Conservation (phyloP, 2,888 invertebrate genomes). For the Kryphioiulus occultus region DNA sequence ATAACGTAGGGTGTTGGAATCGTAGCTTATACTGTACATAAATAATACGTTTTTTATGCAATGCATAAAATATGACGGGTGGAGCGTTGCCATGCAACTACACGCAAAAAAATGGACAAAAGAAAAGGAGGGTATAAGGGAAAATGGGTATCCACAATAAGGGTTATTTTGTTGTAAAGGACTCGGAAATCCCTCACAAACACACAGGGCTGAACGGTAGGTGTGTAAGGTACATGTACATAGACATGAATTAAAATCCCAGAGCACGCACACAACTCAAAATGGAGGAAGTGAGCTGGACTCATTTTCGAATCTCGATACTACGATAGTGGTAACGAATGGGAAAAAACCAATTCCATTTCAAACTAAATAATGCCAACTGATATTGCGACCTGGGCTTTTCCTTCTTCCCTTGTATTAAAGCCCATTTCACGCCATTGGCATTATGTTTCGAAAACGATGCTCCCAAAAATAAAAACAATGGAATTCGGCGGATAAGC, state of each 20-base stretch:
- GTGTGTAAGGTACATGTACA: not conserved
- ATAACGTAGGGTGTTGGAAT: not conserved
- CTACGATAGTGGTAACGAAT: not conserved
- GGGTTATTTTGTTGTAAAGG: conserved; percentile 11
- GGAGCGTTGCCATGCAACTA: conserved; percentile 36
- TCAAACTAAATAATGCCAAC: not conserved
- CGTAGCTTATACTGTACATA: not conserved
- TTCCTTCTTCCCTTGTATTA: not conserved
- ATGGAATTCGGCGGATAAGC: not conserved
- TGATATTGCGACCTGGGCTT: not conserved
- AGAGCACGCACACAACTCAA: not conserved
- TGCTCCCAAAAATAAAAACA: not conserved
- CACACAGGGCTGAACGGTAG: not conserved
- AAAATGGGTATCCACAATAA: not conserved
- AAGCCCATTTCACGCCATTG: conserved; percentile 7
- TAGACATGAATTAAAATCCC: not conserved
- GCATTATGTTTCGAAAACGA: conserved; percentile 3
- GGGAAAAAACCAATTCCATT: not conserved
- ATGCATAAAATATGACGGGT: conserved; percentile 40
- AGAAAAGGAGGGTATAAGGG: not conserved
- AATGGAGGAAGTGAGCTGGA: conserved; percentile 3
- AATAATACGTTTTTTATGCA: conserved; percentile 32
- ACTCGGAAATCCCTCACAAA: conserved; percentile 1
- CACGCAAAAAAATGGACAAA: conserved; percentile 23
- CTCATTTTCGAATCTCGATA: conserved; percentile 8